Evolutionary conservation across 2,888 invertebrate genomes (phyloP), one percentile per base, ranked within the genome.

Genomic region (Drosophila hamatofila): DNA sequence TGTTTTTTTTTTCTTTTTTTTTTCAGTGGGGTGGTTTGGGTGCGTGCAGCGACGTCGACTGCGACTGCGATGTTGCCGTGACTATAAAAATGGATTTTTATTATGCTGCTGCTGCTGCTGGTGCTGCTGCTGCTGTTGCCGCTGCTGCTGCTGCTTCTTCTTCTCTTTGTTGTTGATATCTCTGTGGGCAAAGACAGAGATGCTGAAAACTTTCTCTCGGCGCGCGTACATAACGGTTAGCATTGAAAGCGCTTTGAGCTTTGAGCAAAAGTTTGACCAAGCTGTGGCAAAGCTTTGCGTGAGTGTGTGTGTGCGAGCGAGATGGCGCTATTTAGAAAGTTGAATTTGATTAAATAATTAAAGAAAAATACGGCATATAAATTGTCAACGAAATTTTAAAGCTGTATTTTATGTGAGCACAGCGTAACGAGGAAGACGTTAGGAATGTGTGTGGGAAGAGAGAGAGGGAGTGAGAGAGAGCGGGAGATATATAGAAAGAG

Each of bases 21-120:
- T 61, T 57, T 66, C 33, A 69, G 68, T 41, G 68, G 81, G 85
- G 83, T 85, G 75, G 83, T 59, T 85, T 71, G 61, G 51, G 30
- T 14, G 30, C 30, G 48, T 48, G 48, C 48, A 33, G 49, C 37
- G 37, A 25, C 61, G 12, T 62, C 65, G 52, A 18, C 74, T 25
- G 67, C 52, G 56, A 25, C 72, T 55, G 80, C 75, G 72, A 55
- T 58, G 75, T 78, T 75, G 82, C 80, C 76, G 80, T 84, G 89
- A 83, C 82, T 72, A 81, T 88, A 85, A 89, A 88, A 88, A 89
- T 88, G 89, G 80, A 89, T 88, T 89, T 88, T 87, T 88, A 89
- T 89, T 75, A 77, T 81, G 74, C 76, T 72, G 78, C 77, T 77
- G 66, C 41, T 18, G 37, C 41, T 46, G 37, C 55, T n/a, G 25